Conservation (phyloP, 2,888 invertebrate genomes). For the Cheilosia soror region DNA sequence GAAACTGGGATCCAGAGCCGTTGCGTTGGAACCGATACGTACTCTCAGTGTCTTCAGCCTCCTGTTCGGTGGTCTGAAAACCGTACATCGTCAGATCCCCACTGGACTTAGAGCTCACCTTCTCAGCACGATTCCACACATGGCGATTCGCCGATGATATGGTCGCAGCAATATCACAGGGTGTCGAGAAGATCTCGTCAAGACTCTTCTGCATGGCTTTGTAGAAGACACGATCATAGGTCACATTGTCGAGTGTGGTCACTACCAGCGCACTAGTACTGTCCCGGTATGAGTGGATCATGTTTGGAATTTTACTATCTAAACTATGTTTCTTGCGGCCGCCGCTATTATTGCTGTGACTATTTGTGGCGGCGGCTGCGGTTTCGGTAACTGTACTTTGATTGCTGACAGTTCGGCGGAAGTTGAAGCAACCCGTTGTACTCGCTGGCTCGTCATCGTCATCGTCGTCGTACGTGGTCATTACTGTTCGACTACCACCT, state of each 20-base stretch:
- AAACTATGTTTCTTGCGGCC: constrained; percentile 82
- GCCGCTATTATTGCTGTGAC: constrained; percentile 65
- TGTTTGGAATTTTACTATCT: constrained; percentile 80
- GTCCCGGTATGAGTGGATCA: constrained; percentile 68
- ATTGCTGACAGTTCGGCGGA: constrained; percentile 77
- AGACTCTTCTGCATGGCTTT: constrained; percentile 80
- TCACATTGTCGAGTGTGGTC: constrained; percentile 79
- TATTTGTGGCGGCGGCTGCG: constrained; percentile 35
- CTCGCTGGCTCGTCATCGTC: constrained; percentile 79
- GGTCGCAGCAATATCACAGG: constrained; percentile 67
- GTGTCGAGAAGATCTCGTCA: constrained; percentile 81
- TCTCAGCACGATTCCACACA: constrained; percentile 79
- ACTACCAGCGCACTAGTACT: constrained; percentile 73
- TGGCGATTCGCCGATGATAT: constrained; percentile 70
- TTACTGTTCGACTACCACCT: constrained; percentile 40
- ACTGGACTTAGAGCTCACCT: constrained; percentile 83
- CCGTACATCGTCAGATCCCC: constrained; percentile 83
- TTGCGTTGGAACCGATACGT: constrained; percentile 81
- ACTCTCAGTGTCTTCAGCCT: constrained; percentile 70
- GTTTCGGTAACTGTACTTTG: constrained; percentile 48
- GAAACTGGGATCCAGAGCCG: constrained; percentile 83
- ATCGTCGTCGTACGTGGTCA: constrained; percentile 73
- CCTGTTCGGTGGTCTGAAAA: constrained; percentile 77
- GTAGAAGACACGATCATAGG: constrained; percentile 83
- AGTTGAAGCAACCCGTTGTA: constrained; percentile 80